Conservation (phyloP, 2,797 vertebrate species). For the Scleropages formosus region DNA sequence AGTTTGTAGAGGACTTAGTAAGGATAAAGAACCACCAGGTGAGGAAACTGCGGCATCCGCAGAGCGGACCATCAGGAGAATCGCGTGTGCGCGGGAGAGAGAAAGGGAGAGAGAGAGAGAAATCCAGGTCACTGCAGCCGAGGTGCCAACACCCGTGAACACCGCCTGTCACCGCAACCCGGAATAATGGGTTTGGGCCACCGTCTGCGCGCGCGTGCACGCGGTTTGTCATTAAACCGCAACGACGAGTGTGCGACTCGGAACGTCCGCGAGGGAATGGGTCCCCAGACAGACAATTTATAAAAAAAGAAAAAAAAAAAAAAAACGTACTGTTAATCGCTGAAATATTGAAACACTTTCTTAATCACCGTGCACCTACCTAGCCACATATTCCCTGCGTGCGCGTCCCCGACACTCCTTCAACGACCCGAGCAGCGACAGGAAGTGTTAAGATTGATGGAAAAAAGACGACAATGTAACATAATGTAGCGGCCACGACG, state of each 20-base stretch:
- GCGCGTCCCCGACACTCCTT: too few relatives aligned
- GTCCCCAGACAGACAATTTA: constrained; percentile 18
- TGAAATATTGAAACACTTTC: too few relatives aligned
- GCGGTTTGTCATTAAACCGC: constrained; percentile 10
- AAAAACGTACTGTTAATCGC: constrained; percentile 3
- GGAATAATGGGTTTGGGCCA: constrained; percentile 45
- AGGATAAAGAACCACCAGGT: background rate
- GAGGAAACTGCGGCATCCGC: background rate
- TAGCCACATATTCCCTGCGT: too few relatives aligned
- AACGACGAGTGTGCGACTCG: constrained; percentile 18
- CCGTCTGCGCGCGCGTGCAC: background rate
- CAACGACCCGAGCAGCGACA: too few relatives aligned
- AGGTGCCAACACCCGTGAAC: constrained; percentile 48
- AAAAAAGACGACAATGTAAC: too few relatives aligned
- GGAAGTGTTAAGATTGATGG: too few relatives aligned
- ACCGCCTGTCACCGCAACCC: constrained; percentile 45
- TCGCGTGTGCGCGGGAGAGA: background rate
- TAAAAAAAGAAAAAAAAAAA: too few relatives aligned
- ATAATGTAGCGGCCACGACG: too few relatives aligned
- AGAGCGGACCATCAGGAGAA: constrained; percentile 10
- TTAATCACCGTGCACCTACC: constrained; percentile 6
- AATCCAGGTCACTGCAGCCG: constrained; percentile 45
- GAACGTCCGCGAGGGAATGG: constrained; percentile 1
- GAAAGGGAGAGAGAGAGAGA: background rate
- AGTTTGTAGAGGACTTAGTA: background rate